Conservation (phyloP, 2,888 invertebrate species). For the Miltochrista miniata region DNA sequence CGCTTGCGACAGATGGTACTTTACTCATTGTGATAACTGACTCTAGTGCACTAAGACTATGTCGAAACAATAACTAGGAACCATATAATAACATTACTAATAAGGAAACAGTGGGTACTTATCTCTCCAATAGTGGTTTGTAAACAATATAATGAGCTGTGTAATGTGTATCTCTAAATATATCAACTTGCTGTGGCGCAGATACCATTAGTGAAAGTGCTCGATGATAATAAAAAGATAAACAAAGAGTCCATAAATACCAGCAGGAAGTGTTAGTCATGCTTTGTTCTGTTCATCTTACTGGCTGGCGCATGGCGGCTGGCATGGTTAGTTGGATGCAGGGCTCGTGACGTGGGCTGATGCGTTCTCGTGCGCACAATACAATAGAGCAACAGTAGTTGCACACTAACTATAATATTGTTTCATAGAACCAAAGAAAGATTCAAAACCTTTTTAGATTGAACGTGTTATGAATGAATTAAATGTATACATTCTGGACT, state of each 20-base stretch:
- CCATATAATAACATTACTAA: not conserved
- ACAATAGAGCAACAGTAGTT: no score
- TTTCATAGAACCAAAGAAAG: no score
- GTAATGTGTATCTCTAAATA: constrained; percentile 1
- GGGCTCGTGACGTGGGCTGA: no score
- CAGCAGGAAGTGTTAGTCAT: constrained; percentile 24
- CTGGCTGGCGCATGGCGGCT: no score
- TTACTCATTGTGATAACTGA: constrained; percentile 12
- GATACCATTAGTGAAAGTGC: constrained; percentile 1
- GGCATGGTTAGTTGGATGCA: no score
- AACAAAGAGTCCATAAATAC: constrained; percentile 19
- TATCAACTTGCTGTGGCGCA: not conserved
- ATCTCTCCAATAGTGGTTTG: not conserved
- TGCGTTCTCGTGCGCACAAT: no score
- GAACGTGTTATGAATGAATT: no score
- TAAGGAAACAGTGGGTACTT: not conserved
- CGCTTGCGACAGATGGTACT: constrained; percentile 25
- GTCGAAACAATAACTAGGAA: constrained; percentile 18
- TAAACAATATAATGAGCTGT: constrained; percentile 1
- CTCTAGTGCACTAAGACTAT: not conserved
- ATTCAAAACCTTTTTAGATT: no score
- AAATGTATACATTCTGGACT: no score
- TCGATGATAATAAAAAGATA: constrained; percentile 9
- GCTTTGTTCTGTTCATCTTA: constrained; percentile 6
- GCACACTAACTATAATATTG: no score